Evolutionary conservation across 2,888 invertebrate genomes (phyloP), one percentile per base, ranked within the genome.

Genomic region (Eumerus sabulonum): DNA sequence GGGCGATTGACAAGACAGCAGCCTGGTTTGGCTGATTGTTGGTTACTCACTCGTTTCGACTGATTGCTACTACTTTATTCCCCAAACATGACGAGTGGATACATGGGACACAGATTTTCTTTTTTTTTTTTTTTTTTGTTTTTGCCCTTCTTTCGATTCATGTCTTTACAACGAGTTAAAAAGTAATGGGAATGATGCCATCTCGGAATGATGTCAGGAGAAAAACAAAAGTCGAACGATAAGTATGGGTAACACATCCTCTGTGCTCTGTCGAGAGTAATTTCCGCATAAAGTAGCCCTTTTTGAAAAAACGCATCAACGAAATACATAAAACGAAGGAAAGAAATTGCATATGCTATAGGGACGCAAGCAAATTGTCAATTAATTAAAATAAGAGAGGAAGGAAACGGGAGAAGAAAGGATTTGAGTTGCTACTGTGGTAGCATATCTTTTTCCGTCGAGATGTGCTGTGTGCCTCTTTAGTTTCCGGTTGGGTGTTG

Each of bases 351-450:
- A 27, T 27, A 7, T 27, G 7, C 48, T 51, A 42, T 60, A 42
- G 35, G 45, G 85, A 86, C 79, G 64, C 68, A 53, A 76, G 81
- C 71, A 82, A 79, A 81, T 79, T 82, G 76, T 81, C 82, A 81
- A 82, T 82, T 83, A 83, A 82, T 81, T 74, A 67, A 57, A 38
- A 68, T 19, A 56, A 14, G 19, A 18, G 14, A 18, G 12, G 14
- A 12, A 16, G 13, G 38, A 44, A 9, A 9, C 14, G 13, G 13
- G 9, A 51, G 36, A 40, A 38, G 35, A 14, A 19, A 18, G 12
- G 42, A 64, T 71, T 54, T 70, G 48, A 54, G 59, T 27, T 40
- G 40, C 62, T 72, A 67, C 51, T 77, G 42, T 62, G 27, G 27
- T 51, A 77, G 71, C n/a, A n/a, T 77, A 66, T 16, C 56, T 71